These are phyloP conservation scores for Philypnodon macrostomus DNA, from an alignment of 2,797 vertebrate species.

Conservation along the genomic window DNA sequence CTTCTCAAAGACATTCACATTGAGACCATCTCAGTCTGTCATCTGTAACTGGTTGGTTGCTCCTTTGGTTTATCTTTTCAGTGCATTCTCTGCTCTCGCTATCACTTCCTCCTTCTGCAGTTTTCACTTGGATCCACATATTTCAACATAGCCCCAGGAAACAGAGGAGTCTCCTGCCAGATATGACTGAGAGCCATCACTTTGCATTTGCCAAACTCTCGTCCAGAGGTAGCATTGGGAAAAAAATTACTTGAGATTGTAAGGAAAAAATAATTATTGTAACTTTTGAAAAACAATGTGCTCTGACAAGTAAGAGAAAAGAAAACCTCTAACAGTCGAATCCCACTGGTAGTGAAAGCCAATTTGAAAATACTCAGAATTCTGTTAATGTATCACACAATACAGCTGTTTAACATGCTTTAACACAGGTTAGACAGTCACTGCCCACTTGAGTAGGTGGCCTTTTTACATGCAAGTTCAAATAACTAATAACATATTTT, in stretches of 20 bases:
- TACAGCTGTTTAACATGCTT: too few species aligned
- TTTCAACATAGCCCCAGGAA: constrained; percentile 21
- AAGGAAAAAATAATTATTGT: constrained; percentile 29
- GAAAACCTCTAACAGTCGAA: too few species aligned
- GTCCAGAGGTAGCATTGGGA: constrained; percentile 1
- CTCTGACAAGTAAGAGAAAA: constrained; percentile 38
- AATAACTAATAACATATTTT: too few species aligned
- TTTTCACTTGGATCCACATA: constrained; percentile 8
- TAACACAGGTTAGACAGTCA: too few species aligned
- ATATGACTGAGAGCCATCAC: constrained; percentile 37
- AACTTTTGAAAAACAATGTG: constrained; percentile 15
- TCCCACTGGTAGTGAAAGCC: too few species aligned
- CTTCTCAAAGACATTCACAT: too few species aligned
- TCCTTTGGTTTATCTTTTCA: not conserved
- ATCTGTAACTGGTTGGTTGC: constrained; percentile 52
- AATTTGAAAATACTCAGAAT: too few species aligned
- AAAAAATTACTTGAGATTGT: constrained; percentile 17
- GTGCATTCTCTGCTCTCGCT: not conserved
- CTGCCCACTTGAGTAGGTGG: too few species aligned
- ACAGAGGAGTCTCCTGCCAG: constrained; percentile 21
- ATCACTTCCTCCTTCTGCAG: not conserved
- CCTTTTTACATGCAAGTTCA: too few species aligned
- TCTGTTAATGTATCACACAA: too few species aligned
- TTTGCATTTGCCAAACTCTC: constrained; percentile 23
- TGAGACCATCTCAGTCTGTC: constrained; percentile 40